A percentile compares a stretch with the other conserved stretches of the same genome.
Evolutionary conservation across 2,113 vertebrate genomes (phyloP).

Genomic region (Sinosuthora webbiana): DNA sequence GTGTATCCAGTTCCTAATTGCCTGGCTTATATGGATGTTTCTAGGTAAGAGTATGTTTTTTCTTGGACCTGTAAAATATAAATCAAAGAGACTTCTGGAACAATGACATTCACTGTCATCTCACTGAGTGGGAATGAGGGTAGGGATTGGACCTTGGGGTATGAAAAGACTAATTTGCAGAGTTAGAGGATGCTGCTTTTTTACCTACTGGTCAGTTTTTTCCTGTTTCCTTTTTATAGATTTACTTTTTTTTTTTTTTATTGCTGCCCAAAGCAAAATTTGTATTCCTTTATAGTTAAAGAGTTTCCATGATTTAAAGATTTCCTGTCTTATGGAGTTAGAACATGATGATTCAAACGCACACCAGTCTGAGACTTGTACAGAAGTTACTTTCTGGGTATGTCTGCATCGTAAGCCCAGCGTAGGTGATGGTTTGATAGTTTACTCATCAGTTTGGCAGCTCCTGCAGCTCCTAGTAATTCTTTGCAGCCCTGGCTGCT

Average conservation of each 20-base stretch:
- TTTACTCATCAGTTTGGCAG: background rate
- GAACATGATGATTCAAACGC: background rate
- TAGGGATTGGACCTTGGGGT: background rate
- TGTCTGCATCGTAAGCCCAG: background rate
- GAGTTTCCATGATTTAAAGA: background rate
- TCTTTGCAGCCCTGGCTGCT: background rate
- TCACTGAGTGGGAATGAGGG: background rate
- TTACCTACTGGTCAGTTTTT: background rate
- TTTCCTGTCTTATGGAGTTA: background rate
- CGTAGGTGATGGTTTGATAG: background rate
- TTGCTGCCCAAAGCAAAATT: background rate
- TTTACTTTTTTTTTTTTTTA: background rate
- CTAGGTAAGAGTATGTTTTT: slow-evolving; percentile 80
- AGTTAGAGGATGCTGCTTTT: background rate
- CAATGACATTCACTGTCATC: background rate
- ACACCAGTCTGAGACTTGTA: background rate
- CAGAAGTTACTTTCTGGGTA: background rate
- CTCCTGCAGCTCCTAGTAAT: background rate
- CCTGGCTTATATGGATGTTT: slow-evolving; percentile 91
- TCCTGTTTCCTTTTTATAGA: background rate
- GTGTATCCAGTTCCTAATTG: slow-evolving; percentile 89
- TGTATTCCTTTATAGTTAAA: background rate
- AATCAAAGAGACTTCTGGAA: background rate
- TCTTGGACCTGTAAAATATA: background rate
- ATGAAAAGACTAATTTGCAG: background rate